Evolutionary conservation across 2,888 invertebrate species (phyloP), one percentile per base, ranked within the genome.

Genomic region (Thera obeliscata): DNA sequence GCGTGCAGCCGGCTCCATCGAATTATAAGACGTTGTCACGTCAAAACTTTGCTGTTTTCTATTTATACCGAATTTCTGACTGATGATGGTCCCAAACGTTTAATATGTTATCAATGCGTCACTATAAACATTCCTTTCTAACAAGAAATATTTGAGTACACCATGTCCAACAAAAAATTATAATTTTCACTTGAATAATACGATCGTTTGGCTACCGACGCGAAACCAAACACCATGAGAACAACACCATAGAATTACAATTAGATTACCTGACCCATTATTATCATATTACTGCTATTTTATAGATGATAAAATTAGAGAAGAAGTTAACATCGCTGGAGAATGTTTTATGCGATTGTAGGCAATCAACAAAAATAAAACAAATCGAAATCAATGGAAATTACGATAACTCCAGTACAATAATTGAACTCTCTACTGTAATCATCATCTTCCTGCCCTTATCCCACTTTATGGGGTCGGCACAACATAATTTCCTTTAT

Each of bases 231-330:
- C 72, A 38, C 67, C 55, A 66, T 66, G 67, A 67, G 66, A 70
- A 67, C 66, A 60, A 52, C 46, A 22, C 57, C 62, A 69, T 69
- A 66, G 70, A 67, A 70, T 67, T 61, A 70, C 61, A 73, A 75
- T 72, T 71, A 73, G 68, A 65, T 64, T 68, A 38, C 52, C 55
- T 57, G 61, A 52, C 64, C 69, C 62, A 72, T 70, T 57, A 74
- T 74, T 74, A 75, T 71, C 70, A 56, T 66, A 73, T 73, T 73
- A 73, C 66, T 70, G n/a, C 61, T 59, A 41, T 66, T 60, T 46
- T 35, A 61, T 59, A 66, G 66, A 72, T 74, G 73, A 73, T 66
- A 61, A 63, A 55, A 64, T 71, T 74, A 69, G 5, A 61, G 58
- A 46, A 54, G n/a, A n/a, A n/a, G n/a, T n/a, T n/a, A 33, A 22